These are phyloP conservation scores for Thaleichthys pacificus DNA, from an alignment of 2,797 vertebrate genomes.

Conservation along the genomic window DNA sequence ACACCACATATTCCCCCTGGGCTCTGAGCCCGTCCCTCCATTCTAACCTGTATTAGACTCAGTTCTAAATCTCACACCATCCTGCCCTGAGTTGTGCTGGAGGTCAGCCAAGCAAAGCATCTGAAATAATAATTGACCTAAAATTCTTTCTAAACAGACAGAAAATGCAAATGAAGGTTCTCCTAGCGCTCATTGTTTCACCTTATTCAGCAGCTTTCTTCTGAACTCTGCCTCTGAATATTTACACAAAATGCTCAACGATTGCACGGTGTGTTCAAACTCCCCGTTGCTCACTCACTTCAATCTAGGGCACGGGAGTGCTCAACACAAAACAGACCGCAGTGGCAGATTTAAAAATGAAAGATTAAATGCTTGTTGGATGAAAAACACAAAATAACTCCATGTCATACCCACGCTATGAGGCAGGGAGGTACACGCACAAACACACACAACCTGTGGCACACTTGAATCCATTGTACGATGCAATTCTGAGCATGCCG, in stretches of 20 bases:
- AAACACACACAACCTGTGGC: slow-evolving; percentile 19
- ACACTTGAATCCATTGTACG: not conserved
- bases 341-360: slow-evolving; percentile 76
- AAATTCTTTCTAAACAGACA: slow-evolving; percentile 41
- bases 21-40: slow-evolving; percentile 30
- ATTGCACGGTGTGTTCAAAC: slow-evolving; percentile 52
- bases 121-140: slow-evolving; percentile 68
- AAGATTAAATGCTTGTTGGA: slow-evolving; percentile 74
- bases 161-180: slow-evolving; percentile 27
- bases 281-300: slow-evolving; percentile 66
- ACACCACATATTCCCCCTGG: not conserved
- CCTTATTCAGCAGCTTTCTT: slow-evolving; percentile 50
- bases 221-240: slow-evolving; percentile 53
- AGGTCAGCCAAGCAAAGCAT: slow-evolving; percentile 64
- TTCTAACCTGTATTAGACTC: slow-evolving; percentile 52
- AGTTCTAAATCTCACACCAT: slow-evolving; percentile 62
- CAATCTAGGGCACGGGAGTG: slow-evolving; percentile 74
- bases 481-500: slow-evolving; percentile 30
- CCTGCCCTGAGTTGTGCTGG: slow-evolving; percentile 49
- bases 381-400: slow-evolving; percentile 60
- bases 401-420: slow-evolving; percentile 28
- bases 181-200: slow-evolving; percentile 9
- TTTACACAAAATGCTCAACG: slow-evolving; percentile 52
- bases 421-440: not conserved
- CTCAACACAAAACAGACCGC: slow-evolving; percentile 64